phyloP scores from a whole-genome alignment of 2,113 vertebrate genomes.

The Myrmecobius fasciatus region DNA sequence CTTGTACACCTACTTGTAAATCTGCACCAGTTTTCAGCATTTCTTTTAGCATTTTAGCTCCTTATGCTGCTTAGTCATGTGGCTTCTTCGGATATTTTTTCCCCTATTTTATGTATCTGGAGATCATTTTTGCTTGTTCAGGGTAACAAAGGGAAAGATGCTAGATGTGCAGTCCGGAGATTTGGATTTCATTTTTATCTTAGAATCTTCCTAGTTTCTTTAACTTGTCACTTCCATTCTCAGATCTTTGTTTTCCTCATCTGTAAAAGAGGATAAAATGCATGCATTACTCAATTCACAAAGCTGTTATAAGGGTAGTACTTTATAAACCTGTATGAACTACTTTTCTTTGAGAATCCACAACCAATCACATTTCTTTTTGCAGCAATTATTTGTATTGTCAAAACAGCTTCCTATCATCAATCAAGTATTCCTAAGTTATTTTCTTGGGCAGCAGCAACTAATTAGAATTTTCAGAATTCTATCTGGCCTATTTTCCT shows the following conservation, averaged over 20 bases:
- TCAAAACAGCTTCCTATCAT: not conserved
- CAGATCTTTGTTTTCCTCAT: not conserved
- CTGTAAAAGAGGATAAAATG: not conserved
- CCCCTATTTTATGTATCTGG: not conserved
- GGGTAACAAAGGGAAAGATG: not conserved
- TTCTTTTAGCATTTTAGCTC: constrained; percentile 28
- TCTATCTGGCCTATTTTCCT: too few species aligned
- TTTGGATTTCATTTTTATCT: not conserved
- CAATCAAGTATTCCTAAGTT: not conserved
- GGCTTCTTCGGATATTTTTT: not conserved
- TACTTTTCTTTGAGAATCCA: not conserved
- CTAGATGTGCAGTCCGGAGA: not conserved
- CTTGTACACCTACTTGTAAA: constrained; percentile 70
- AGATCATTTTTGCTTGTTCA: not conserved
- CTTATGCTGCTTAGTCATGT: constrained; percentile 45
- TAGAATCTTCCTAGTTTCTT: not conserved
- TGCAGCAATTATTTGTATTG: not conserved
- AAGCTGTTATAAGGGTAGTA: not conserved
- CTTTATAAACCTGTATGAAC: not conserved
- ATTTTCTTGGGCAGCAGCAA: too few species aligned
- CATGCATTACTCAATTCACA: not conserved
- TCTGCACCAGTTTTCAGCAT: constrained; percentile 44
- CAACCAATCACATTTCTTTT: not conserved
- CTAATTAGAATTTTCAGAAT: too few species aligned
- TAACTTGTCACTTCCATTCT: not conserved